A percentile compares a stretch with the other conserved stretches of the same genome.
Conservation (phyloP, 2,113 vertebrate species). For the Penelope pileata region DNA sequence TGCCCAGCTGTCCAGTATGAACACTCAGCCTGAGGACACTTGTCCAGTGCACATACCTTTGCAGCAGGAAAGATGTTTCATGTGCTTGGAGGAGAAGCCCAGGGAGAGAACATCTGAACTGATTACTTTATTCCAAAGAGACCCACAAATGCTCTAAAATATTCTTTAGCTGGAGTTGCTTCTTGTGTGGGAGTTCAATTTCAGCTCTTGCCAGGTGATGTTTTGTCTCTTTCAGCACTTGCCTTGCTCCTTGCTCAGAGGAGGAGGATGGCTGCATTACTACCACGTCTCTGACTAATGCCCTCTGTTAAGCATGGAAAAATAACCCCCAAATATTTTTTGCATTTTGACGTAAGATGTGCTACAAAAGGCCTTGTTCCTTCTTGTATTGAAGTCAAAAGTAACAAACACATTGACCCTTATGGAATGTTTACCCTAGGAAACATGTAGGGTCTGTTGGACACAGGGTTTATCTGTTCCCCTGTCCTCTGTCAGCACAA, state of each 20-base stretch:
- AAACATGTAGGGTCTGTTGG: rapidly evolving
- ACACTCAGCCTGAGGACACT: too few species aligned
- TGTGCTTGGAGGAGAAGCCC: not conserved
- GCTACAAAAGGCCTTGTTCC: not conserved
- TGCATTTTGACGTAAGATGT: not conserved
- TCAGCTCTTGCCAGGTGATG: not conserved
- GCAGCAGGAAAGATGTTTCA: not conserved
- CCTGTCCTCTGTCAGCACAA: not conserved
- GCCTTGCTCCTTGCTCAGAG: not conserved
- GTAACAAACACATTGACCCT: rapidly evolving
- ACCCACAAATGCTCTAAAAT: not conserved
- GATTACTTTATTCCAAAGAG: rapidly evolving
- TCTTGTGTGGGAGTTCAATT: too few species aligned
- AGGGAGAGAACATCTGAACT: not conserved
- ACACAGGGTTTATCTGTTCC: not conserved
- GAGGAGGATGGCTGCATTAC: rapidly evolving
- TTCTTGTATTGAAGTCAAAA: not conserved
- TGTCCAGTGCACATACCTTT: too few species aligned
- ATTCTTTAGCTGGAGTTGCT: rapidly evolving
- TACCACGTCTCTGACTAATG: not conserved
- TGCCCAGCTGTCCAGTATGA: not conserved
- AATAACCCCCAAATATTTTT: not conserved
- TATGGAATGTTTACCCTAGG: not conserved
- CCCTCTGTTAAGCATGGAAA: not conserved
- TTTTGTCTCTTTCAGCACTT: not conserved